Percentiles rank a stretch among this genome's conserved stretches.
Evolutionary conservation across 2,797 vertebrate genomes (phyloP).

Genomic region (Ptychadena robeensis): DNA sequence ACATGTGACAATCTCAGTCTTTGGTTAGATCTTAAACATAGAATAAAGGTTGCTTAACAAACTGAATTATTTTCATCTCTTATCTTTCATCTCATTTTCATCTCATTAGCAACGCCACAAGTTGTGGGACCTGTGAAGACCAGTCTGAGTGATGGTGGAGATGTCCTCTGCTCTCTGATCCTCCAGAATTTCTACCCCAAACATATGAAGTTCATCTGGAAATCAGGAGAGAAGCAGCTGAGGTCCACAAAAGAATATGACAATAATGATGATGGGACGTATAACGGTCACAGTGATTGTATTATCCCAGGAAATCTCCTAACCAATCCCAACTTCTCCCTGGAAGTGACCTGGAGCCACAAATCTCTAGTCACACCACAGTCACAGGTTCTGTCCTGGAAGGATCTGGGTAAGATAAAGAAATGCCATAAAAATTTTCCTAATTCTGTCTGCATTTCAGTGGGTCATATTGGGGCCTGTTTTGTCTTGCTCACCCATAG

Average conservation of each 20-base stretch:
- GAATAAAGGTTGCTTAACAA: too few species aligned
- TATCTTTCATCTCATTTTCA: too few species aligned
- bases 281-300: background rate
- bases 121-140: background rate
- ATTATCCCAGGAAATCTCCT: background rate
- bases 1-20: too few species aligned
- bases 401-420: slow-evolving; percentile 11
- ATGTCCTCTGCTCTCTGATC: background rate
- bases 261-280: background rate
- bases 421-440: too few species aligned
- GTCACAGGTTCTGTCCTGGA: background rate
- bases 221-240: background rate
- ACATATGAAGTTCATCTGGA: background rate
- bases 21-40: too few species aligned
- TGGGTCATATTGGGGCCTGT: too few species aligned
- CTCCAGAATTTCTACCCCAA: slow-evolving; percentile 13
- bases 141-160: background rate
- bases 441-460: too few species aligned
- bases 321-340: background rate
- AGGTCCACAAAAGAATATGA: background rate
- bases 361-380: background rate
- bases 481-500: too few species aligned
- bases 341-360: background rate
- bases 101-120: slow-evolving; percentile 24
- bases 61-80: too few species aligned